Evolutionary conservation across 2,888 invertebrate species (phyloP).

Genomic region (Harpalus rufipes): DNA sequence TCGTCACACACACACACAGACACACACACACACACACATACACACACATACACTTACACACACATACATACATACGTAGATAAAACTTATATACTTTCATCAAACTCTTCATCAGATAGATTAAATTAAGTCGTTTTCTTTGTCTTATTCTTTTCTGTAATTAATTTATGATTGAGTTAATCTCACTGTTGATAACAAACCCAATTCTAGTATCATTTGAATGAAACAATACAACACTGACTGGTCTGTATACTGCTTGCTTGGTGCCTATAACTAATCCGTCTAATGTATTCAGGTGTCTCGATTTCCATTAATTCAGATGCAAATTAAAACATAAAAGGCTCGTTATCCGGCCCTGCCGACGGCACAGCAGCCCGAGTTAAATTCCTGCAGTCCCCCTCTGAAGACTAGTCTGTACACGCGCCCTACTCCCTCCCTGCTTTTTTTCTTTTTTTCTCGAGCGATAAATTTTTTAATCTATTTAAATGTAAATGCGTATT

Average conservation of each 20-base stretch:
- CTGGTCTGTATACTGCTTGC: background rate
- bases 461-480: conserved; percentile 61
- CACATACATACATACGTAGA: no score
- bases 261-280: conserved; percentile 49
- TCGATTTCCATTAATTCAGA: conserved; percentile 65
- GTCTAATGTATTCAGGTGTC: conserved; percentile 65
- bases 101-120: background rate
- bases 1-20: no score
- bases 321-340: conserved; percentile 65
- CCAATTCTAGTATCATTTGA: background rate
- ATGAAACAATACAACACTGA: conserved; percentile 40
- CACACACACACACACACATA: no score
- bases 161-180: conserved; percentile 20
- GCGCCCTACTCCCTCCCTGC: conserved; percentile 17
- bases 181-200: conserved; percentile 4
- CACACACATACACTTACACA: no score
- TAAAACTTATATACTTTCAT: background rate
- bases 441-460: conserved; percentile 44
- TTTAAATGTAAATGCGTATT: conserved; percentile 64
- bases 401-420: conserved; percentile 8
- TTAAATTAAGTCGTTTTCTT: conserved; percentile 6
- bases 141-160: background rate
- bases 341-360: conserved; percentile 59
- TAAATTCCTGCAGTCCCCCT: conserved; percentile 28
- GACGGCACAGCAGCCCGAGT: conserved; percentile 39